Evolutionary conservation across 1,140 invertebrate species (phyloP).

Genomic region (Chironomus tepperi): DNA sequence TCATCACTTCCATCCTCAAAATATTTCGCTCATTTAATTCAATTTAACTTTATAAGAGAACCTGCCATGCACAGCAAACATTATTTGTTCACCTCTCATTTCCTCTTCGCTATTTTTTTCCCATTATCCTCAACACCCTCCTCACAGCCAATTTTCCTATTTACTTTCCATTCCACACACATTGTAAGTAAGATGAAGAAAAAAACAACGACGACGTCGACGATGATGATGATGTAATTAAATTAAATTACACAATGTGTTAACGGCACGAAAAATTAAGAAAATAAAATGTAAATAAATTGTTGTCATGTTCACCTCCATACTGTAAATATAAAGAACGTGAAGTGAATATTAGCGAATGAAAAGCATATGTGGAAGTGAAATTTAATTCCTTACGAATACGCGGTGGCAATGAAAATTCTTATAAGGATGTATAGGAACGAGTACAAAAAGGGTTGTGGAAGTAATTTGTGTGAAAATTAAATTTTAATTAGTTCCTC

Average conservation of each 20-base stretch:
- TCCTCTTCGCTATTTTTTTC: too few relatives aligned
- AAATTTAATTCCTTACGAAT: too few relatives aligned
- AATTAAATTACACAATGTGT: slow-evolving; percentile 23
- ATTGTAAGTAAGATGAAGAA: too few relatives aligned
- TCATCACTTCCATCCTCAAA: too few relatives aligned
- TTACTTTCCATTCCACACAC: too few relatives aligned
- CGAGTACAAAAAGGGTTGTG: too few relatives aligned
- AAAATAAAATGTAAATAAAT: slow-evolving; percentile 20
- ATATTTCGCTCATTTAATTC: too few relatives aligned
- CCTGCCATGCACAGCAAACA: too few relatives aligned
- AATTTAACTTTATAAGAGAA: too few relatives aligned
- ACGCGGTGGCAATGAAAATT: background rate
- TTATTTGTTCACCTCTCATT: too few relatives aligned
- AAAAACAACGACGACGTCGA: background rate
- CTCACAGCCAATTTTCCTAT: too few relatives aligned
- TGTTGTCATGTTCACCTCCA: background rate
- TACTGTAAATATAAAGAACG: background rate
- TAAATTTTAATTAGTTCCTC: background rate
- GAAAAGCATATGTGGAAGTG: background rate
- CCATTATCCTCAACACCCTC: too few relatives aligned
- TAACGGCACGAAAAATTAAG: slow-evolving; percentile 5
- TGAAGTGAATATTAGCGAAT: slow-evolving; percentile 10
- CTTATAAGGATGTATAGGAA: background rate
- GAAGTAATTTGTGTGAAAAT: background rate
- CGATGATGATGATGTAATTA: slow-evolving; percentile 17